Percentiles rank a stretch among this genome's conserved stretches.
Evolutionary conservation across 2,113 vertebrate genomes (phyloP).

Genomic region (Myxocyprinus asiaticus): DNA sequence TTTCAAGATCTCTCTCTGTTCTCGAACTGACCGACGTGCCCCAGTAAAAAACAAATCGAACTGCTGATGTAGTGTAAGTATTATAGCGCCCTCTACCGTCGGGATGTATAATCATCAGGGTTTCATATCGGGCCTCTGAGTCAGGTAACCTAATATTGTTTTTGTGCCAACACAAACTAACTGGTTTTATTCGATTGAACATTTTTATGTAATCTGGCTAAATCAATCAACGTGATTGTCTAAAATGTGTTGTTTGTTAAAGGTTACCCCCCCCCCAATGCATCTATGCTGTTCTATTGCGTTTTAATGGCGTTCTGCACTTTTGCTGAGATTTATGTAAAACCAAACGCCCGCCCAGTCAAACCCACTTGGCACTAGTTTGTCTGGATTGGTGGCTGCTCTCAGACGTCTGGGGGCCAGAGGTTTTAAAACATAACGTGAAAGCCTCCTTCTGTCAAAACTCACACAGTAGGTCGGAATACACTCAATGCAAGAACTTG

Average conservation of each 20-base stretch:
- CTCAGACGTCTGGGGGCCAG: neutral
- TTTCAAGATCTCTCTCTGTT: neutral
- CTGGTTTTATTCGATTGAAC: too few species aligned
- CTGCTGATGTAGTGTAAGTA: neutral
- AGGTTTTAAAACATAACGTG: constrained; percentile 24
- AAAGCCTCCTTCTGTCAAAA: constrained; percentile 11
- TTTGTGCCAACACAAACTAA: too few species aligned
- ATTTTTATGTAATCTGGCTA: too few species aligned
- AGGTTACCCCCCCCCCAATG: too few species aligned
- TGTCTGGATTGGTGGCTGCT: constrained; percentile 28
- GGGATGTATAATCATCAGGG: neutral
- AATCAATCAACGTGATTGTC: too few species aligned
- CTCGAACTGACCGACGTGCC: neutral
- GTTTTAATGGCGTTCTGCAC: neutral
- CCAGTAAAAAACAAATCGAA: neutral
- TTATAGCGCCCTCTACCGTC: constrained; percentile 17
- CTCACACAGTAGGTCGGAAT: neutral
- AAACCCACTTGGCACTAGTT: neutral
- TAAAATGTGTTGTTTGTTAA: too few species aligned
- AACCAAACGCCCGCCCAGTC: constrained; percentile 11
- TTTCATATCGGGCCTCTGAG: neutral
- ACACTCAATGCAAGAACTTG: neutral
- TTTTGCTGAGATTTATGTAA: neutral
- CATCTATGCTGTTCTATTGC: too few species aligned
- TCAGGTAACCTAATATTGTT: too few species aligned